phyloP scores from a whole-genome alignment of 2,797 vertebrate species.

The Chiroxiphia lanceolata region DNA sequence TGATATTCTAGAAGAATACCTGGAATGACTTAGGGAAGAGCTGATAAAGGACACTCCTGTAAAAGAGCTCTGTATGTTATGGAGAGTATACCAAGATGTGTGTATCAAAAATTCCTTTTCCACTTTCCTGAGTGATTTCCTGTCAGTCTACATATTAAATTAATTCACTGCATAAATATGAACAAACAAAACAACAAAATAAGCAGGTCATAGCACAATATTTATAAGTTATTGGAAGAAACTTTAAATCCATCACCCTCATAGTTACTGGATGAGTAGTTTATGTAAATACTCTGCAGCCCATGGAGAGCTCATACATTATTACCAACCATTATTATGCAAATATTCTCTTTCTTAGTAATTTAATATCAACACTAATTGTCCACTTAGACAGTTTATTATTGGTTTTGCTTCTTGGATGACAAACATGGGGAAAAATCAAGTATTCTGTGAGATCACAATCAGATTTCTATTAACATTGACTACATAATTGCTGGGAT shows the following conservation, averaged over 20 bases:
- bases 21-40: neutral
- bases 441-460: neutral
- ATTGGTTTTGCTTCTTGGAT: neutral
- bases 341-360: conserved; percentile 5
- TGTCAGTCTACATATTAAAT: neutral
- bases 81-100: accelerated
- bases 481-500: neutral
- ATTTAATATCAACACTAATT: conserved; percentile 18
- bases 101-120: neutral
- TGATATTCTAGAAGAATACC: neutral
- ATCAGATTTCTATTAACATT: neutral
- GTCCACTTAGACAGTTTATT: neutral
- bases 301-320: neutral
- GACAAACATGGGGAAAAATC: neutral
- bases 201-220: neutral
- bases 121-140: neutral
- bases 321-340: neutral
- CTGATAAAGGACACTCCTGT: neutral
- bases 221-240: neutral
- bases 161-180: neutral
- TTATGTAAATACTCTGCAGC: neutral
- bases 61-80: neutral
- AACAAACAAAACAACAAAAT: neutral
- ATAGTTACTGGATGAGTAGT: neutral
- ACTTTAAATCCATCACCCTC: neutral